Evolutionary conservation across 2,113 vertebrate genomes (phyloP), one percentile per base, ranked within the genome.

Genomic region (Limnothrissa miodon): DNA sequence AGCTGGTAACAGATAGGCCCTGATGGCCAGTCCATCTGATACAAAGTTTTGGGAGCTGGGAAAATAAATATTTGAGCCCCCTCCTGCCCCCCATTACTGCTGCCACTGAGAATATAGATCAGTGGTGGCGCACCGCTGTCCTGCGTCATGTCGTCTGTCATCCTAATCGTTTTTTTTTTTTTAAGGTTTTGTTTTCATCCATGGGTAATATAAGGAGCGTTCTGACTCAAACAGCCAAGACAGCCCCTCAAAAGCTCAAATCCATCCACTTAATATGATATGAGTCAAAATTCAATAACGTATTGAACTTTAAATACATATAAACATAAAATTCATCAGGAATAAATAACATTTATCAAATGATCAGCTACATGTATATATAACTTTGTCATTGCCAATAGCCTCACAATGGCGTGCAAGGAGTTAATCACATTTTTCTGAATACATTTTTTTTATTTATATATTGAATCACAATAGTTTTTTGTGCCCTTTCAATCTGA

Each of bases 51-150:
- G 89, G 87, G 88, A 89, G 90, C 83, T 88, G 89, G 91, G 88
- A 94, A 94, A 95, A 94, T 93, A 95, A 95, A 93, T 93, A 93
- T 89, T 95, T 94, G 92, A 95, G 92, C 93, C 88, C 89, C 87
- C 74, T 81, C 80, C 84, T 85, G 85, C 87, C 89, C 87, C 87
- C 86, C 86, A 86, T 90, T 92, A 93, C 89, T 90, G 93, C 89
- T 91, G 91, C 90, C 92, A 92, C 84, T 85, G 87, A 89, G 90
- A 92, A 92, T 92, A 89, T 90, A 91, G 90, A 92, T 92, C 91
- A 87, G 86, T 81, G 80, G 39, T 91, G 92, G 82, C 85, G 83
- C 85, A 70, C 79, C 84, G 0, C 1, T n/a, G 79, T 90, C 90
- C 91, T 89, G 82, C 78, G 87, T 86, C 90, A 87, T 85, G 89